Conservation (phyloP, 1,140 invertebrate species). For the Drosophila asahinai region DNA sequence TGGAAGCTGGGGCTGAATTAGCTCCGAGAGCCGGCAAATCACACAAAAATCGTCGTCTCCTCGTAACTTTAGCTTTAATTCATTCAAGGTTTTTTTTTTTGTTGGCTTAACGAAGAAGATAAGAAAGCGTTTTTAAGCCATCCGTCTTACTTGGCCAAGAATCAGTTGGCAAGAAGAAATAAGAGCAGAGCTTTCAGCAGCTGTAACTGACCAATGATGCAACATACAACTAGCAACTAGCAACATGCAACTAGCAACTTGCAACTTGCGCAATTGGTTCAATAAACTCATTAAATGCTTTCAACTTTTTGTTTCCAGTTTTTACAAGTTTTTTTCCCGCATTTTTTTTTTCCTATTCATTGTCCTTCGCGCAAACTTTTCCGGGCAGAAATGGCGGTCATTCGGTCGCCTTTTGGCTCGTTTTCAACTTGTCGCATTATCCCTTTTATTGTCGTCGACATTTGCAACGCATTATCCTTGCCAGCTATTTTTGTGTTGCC, state of each 20-base stretch:
- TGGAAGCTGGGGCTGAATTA: constrained; percentile 35
- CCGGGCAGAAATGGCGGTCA: constrained; percentile 63
- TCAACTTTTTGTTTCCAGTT: constrained; percentile 53
- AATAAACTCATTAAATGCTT: constrained; percentile 81
- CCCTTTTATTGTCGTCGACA: constrained; percentile 76
- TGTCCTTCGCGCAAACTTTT: constrained; percentile 52
- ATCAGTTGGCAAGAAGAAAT: constrained; percentile 16
- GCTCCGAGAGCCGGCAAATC: constrained; percentile 33
- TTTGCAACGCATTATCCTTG: constrained; percentile 68
- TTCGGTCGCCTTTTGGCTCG: constrained; percentile 68
- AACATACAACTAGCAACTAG: constrained; percentile 46
- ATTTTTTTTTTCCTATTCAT: constrained; percentile 3
- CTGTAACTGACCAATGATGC: constrained; percentile 52
- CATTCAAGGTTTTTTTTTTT: constrained; percentile 20
- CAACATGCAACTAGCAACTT: constrained; percentile 16
- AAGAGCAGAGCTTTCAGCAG: background rate
- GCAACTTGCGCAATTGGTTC: constrained; percentile 77
- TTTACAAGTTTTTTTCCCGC: constrained; percentile 10
- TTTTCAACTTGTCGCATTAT: constrained; percentile 80
- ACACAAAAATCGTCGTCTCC: constrained; percentile 19
- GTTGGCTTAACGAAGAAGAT: constrained; percentile 19
- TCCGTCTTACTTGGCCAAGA: constrained; percentile 30
- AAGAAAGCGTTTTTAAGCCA: constrained; percentile 4
- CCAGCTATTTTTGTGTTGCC: constrained; percentile 42
- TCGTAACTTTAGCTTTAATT: constrained; percentile 33